Percentiles rank a stretch among this genome's conserved stretches.
phyloP scores from a whole-genome alignment of 2,888 invertebrate species.

The Papilio elwesi region DNA sequence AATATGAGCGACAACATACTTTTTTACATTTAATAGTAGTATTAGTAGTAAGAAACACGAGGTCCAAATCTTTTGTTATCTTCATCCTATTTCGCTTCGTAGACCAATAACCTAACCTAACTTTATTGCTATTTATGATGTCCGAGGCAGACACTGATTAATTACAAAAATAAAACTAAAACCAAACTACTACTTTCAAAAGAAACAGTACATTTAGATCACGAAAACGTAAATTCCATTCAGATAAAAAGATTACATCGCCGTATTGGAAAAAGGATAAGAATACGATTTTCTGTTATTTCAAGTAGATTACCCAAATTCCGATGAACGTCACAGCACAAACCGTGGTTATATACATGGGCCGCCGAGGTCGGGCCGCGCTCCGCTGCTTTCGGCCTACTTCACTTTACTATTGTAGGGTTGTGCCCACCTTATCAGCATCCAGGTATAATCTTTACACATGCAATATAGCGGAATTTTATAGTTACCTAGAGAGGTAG shows the following conservation, averaged over 20 bases:
- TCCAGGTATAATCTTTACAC: neutral
- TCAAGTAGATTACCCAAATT: slow-evolving; percentile 49
- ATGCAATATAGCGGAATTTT: no score
- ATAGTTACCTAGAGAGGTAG: no score
- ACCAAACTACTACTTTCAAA: neutral
- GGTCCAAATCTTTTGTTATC: no score
- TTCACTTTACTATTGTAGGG: slow-evolving; percentile 50
- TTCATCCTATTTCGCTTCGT: no score
- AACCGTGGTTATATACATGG: slow-evolving; percentile 51
- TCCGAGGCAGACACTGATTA: neutral
- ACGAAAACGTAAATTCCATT: slow-evolving; percentile 34
- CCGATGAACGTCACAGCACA: slow-evolving; percentile 52
- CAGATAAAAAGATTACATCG: slow-evolving; percentile 36
- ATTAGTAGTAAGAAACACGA: no score
- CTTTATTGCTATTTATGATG: no score
- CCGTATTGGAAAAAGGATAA: slow-evolving; percentile 40
- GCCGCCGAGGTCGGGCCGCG: slow-evolving; percentile 54
- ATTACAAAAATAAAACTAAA: neutral
- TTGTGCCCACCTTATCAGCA: neutral
- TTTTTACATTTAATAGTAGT: no score
- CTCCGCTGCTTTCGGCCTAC: slow-evolving; percentile 45
- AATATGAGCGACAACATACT: no score
- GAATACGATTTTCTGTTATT: slow-evolving; percentile 39
- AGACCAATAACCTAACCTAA: no score
- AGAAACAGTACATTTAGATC: neutral